Evolutionary conservation across 2,888 invertebrate species (phyloP).

Genomic region (Andrena hattorfiana): DNA sequence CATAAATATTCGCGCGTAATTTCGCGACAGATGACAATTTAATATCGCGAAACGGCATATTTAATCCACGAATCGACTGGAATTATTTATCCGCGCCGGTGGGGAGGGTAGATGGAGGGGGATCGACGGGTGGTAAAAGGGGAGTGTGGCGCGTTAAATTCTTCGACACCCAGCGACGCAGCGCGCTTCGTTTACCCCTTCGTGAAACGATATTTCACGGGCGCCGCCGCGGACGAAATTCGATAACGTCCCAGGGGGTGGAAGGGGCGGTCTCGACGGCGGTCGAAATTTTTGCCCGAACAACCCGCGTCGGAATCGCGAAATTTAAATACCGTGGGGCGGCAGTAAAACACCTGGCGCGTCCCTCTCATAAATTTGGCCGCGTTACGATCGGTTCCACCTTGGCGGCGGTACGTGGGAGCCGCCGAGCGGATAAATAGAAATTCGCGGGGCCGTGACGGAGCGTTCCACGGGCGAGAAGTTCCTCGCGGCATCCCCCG

Average conservation of each 20-base stretch:
- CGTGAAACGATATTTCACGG: slow-evolving; percentile 43
- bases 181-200: slow-evolving; percentile 45
- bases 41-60: slow-evolving; percentile 49
- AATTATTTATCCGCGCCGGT: slow-evolving; percentile 38
- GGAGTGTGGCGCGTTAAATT: slow-evolving; percentile 33
- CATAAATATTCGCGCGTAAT: slow-evolving; percentile 53
- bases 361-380: slow-evolving; percentile 22
- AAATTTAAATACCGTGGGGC: slow-evolving; percentile 24
- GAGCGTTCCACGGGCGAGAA: background rate
- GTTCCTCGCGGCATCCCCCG: slow-evolving; percentile 47
- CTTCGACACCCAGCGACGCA: slow-evolving; percentile 28
- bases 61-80: slow-evolving; percentile 36
- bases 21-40: slow-evolving; percentile 55
- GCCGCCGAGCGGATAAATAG: slow-evolving; percentile 55
- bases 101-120: fast-evolving
- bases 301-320: background rate
- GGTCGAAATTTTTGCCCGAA: slow-evolving; percentile 28
- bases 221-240: slow-evolving; percentile 25
- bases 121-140: background rate
- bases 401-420: slow-evolving; percentile 15
- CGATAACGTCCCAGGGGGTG: slow-evolving; percentile 36
- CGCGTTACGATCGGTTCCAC: slow-evolving; percentile 43
- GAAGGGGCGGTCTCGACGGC: slow-evolving; percentile 2
- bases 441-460: slow-evolving; percentile 66
- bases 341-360: slow-evolving; percentile 12